Evolutionary conservation across 2,113 vertebrate species (phyloP), one percentile per base, ranked within the genome.

Genomic region (Speoplatyrhinus poulsoni): DNA sequence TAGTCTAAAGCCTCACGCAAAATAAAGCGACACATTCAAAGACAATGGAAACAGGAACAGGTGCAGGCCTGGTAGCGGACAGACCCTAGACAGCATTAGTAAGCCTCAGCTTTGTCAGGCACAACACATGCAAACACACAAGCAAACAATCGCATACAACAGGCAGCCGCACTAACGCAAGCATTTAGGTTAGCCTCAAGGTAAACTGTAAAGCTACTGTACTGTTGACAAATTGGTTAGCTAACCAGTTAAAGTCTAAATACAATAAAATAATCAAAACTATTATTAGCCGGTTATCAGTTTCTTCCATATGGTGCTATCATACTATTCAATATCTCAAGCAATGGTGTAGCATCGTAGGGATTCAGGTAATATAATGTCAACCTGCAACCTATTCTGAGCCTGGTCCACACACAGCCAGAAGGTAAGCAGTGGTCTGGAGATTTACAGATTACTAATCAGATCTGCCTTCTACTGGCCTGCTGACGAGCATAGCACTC

Each of bases 361-460:
- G 36, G 36, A 41, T 6, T 8, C 4, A 41, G 4, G 4, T 41
- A 41, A 41, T 41, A 41, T 41, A 5, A 41, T 41, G 36, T 41
- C 36, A 41, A 7, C 36, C 36, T 41, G 36, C 5, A 41, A 41
- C 5, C 36, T 41, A 41, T 41, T 41, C 36, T 41, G 36, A 5
- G 36, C 36, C 36, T 41, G 36, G 36, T 41, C 36, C 4, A 41
- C 36, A 41, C 5, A 41, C 36, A 41, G 36, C 36, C 64, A 72
- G 88, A 78, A 84, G 77, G 81, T 80, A 78, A 81, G 79, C 76
- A 78, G 83, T 84, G 70, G 71, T 68, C 77, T 54, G 53, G 48
- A 83, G 55, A 75, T 53, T 57, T 67, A 50, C 67, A 58, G 50
- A 67, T 85, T 85, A 80, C 84, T 80, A 77, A 82, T 72, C 72